Evolutionary conservation across 2,888 invertebrate genomes (phyloP).

Genomic region (Patella depressa): DNA sequence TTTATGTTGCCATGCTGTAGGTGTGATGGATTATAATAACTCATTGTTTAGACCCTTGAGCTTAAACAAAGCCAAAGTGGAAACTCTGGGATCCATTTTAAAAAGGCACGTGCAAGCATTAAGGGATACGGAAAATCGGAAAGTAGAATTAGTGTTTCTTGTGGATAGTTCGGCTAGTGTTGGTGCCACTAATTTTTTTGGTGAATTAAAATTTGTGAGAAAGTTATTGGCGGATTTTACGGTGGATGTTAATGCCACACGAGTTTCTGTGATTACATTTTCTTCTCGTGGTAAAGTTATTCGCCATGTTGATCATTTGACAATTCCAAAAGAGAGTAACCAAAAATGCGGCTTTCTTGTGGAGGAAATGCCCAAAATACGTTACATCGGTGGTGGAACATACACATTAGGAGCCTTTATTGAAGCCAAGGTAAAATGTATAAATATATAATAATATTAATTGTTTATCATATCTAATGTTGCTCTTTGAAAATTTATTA

Average conservation of each 20-base stretch:
- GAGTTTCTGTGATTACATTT: constrained; percentile 79
- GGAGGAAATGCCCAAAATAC: constrained; percentile 76
- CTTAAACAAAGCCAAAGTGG: constrained; percentile 72
- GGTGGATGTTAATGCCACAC: constrained; percentile 77
- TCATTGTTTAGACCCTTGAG: constrained; percentile 33
- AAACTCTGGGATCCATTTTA: constrained; percentile 75
- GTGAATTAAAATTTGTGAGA: constrained; percentile 79
- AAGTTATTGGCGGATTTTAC: constrained; percentile 77
- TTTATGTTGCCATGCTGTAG: not conserved
- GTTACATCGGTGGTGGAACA: constrained; percentile 79
- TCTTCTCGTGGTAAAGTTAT: constrained; percentile 76
- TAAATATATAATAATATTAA: not conserved
- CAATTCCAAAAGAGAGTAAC: constrained; percentile 73
- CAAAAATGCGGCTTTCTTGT: constrained; percentile 79
- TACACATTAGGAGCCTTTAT: constrained; percentile 80
- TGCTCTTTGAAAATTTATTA: not conserved
- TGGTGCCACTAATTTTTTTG: constrained; percentile 78
- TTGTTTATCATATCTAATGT: not conserved
- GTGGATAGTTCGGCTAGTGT: constrained; percentile 82
- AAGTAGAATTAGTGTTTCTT: constrained; percentile 78
- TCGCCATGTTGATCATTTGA: constrained; percentile 78
- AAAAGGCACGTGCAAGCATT: constrained; percentile 75
- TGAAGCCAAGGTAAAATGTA: constrained; percentile 75
- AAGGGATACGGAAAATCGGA: constrained; percentile 66
- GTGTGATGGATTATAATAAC: constrained; percentile 32